Percentiles rank a stretch among this genome's conserved stretches.
These are phyloP conservation scores for Parnassius apollo DNA, from an alignment of 2,888 invertebrate species.

Conservation along the genomic window DNA sequence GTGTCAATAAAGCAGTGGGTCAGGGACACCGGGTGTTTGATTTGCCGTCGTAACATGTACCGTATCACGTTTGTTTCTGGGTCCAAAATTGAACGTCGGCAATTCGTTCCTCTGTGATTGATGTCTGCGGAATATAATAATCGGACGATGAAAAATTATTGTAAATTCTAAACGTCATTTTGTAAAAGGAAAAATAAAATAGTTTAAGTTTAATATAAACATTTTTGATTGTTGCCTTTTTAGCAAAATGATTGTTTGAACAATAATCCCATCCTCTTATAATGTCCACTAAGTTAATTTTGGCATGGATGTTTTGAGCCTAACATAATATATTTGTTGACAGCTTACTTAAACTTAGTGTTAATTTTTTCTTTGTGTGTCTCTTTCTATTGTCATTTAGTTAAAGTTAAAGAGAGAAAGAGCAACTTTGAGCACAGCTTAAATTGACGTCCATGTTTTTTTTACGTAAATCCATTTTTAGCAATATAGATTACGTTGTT, in stretches of 20 bases:
- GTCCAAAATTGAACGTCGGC: conserved; percentile 63
- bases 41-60: conserved; percentile 57
- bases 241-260: neutral
- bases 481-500: too few relatives aligned
- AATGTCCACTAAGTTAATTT: neutral
- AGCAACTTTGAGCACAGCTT: too few relatives aligned
- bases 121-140: conserved; percentile 48
- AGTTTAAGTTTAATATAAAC: conserved; percentile 73
- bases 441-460: too few relatives aligned
- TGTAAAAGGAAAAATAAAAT: conserved; percentile 77
- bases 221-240: conserved; percentile 53
- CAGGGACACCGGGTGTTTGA: conserved; percentile 77
- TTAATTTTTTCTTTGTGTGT: too few relatives aligned
- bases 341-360: neutral
- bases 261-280: neutral
- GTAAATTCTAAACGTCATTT: conserved; percentile 75
- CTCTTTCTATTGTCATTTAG: neutral
- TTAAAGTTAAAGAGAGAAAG: neutral
- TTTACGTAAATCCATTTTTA: too few relatives aligned
- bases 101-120: conserved; percentile 55
- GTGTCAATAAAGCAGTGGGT: conserved; percentile 82
- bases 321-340: neutral
- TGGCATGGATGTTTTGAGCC: neutral
- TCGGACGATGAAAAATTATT: conserved; percentile 62
- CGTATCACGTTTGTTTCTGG: conserved; percentile 68